Percentiles rank a stretch among this genome's conserved stretches.
Conservation (phyloP, 2,888 invertebrate genomes). For the Cistogaster globosa region DNA sequence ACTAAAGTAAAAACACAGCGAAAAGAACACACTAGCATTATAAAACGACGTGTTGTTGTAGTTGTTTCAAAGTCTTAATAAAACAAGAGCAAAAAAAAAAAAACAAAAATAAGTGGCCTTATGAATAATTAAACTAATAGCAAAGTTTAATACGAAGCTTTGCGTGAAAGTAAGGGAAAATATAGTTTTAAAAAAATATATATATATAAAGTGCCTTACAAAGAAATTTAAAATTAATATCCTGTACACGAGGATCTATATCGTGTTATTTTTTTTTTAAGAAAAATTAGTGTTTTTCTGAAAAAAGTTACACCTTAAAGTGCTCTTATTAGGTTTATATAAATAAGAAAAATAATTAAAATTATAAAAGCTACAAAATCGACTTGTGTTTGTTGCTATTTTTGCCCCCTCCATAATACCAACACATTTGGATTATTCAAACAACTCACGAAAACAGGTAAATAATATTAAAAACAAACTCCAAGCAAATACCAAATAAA, state of each 20-base stretch:
- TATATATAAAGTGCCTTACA: slow-evolving; percentile 42
- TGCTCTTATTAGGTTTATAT: slow-evolving; percentile 75
- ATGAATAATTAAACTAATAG: slow-evolving; percentile 60
- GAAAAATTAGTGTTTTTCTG: not conserved
- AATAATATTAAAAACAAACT: not conserved
- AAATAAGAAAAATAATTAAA: slow-evolving; percentile 37
- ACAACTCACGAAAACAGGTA: slow-evolving; percentile 30
- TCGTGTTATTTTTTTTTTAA: slow-evolving; percentile 74
- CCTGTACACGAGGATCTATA: slow-evolving; percentile 80
- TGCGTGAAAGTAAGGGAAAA: slow-evolving; percentile 31
- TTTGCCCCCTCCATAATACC: slow-evolving; percentile 2
- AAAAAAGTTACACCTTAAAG: slow-evolving; percentile 71
- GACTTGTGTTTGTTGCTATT: slow-evolving; percentile 24
- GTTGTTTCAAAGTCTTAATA: slow-evolving; percentile 48
- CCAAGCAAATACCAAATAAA: slow-evolving; percentile 16
- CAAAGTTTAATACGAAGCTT: slow-evolving; percentile 41
- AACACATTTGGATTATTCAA: not conserved
- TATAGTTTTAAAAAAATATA: not conserved
- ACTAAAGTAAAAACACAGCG: slow-evolving; percentile 36
- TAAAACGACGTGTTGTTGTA: slow-evolving; percentile 56
- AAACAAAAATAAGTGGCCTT: slow-evolving; percentile 59
- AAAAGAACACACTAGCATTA: slow-evolving; percentile 37
- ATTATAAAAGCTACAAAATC: slow-evolving; percentile 20
- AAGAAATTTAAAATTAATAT: slow-evolving; percentile 64
- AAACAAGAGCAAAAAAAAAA: slow-evolving; percentile 42